Evolutionary conservation across 2,888 invertebrate species (phyloP).

Genomic region (Belgica antarctica): DNA sequence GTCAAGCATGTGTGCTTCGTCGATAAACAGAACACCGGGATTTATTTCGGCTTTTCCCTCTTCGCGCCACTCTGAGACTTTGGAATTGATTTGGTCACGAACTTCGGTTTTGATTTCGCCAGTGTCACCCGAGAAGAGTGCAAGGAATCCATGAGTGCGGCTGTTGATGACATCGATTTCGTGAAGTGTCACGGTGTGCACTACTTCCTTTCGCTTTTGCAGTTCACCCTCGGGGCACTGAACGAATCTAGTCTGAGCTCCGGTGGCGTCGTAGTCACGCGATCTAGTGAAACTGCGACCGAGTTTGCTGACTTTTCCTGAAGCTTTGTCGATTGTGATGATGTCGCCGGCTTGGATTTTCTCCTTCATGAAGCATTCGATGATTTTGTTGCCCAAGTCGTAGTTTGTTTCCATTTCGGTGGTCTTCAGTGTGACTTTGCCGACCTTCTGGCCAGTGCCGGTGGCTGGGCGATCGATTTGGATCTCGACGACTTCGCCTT

Average conservation of each 20-base stretch:
- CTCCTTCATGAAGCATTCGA: conserved; percentile 92
- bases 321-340: conserved; percentile 97
- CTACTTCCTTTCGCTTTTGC: conserved; percentile 95
- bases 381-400: conserved; percentile 97
- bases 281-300: conserved; percentile 95
- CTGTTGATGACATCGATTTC: conserved; percentile 99
- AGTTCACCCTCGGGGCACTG: conserved; percentile 98
- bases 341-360: conserved; percentile 96
- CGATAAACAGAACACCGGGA: conserved; percentile 95
- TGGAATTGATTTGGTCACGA: conserved; percentile 95
- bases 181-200: conserved; percentile 97
- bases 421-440: conserved; percentile 94
- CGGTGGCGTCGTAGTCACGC: conserved; percentile 96
- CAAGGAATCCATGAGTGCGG: conserved; percentile 94
- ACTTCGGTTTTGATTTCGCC: conserved; percentile 98
- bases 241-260: conserved; percentile 82
- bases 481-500: conserved; percentile 97
- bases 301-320: conserved; percentile 85
- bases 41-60: conserved; percentile 99
- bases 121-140: conserved; percentile 97
- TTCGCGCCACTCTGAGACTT: conserved; percentile 97
- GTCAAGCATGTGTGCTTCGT: conserved; percentile 98
- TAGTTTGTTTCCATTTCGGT: conserved; percentile 99
- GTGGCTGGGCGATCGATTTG: conserved; percentile 94
- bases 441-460: conserved; percentile 74